Percentiles rank a stretch among this genome's conserved stretches.
phyloP scores from a whole-genome alignment of 1,140 invertebrate genomes.

The Drosophila sechellia region DNA sequence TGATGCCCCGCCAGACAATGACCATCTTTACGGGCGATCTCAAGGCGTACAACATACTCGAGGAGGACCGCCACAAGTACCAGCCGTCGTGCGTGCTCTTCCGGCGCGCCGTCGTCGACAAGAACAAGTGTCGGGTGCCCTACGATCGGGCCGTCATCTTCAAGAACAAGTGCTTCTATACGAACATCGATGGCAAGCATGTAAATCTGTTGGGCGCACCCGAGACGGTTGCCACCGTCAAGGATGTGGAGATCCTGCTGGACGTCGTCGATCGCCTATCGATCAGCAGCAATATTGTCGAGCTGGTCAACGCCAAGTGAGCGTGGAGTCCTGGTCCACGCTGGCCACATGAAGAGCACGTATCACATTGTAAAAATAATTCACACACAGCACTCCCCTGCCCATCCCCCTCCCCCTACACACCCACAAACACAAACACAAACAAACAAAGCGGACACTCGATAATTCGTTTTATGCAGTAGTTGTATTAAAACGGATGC shows the following conservation, averaged over 20 bases:
- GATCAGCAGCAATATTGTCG: slow-evolving; percentile 67
- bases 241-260: slow-evolving; percentile 79
- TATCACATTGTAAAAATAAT: slow-evolving; percentile 37
- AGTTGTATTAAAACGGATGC: slow-evolving; percentile 4
- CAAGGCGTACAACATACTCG: slow-evolving; percentile 67
- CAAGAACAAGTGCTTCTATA: slow-evolving; percentile 81
- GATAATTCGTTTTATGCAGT: slow-evolving; percentile 42
- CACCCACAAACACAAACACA: neutral
- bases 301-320: slow-evolving; percentile 67
- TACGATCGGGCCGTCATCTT: slow-evolving; percentile 84
- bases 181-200: slow-evolving; percentile 83
- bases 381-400: slow-evolving; percentile 4
- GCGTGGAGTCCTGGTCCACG: neutral
- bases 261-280: slow-evolving; percentile 74
- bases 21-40: slow-evolving; percentile 80
- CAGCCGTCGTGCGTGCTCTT: slow-evolving; percentile 82
- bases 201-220: slow-evolving; percentile 79
- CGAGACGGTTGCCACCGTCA: slow-evolving; percentile 43
- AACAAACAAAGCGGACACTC: slow-evolving; percentile 22
- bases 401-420: neutral
- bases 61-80: slow-evolving; percentile 78
- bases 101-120: slow-evolving; percentile 58
- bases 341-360: neutral
- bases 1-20: slow-evolving; percentile 58
- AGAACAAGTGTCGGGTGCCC: slow-evolving; percentile 63